Base-by-base conservation (phyloP, 2,888 invertebrate species). In the Camponotus fellah region DNA sequence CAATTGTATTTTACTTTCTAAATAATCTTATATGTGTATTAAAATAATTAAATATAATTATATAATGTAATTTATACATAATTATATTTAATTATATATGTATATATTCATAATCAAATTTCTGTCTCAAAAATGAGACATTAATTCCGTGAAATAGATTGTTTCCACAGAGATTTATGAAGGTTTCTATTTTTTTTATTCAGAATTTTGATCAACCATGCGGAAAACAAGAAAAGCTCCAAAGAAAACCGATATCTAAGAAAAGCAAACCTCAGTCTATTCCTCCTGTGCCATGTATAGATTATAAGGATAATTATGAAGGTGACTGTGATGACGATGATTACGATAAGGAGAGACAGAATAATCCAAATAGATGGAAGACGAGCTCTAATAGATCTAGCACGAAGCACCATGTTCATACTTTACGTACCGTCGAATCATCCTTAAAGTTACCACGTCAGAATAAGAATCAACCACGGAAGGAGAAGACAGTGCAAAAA, bases 271-370 rank as follows among this genome's bases (percentile, higher is more conserved):
- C 91, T 65, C 93, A 92, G 85, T 86, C 90, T 26, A 90, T 90
- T 72, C 86, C 90, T 62, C 86, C 91, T 65, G 91, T 91, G 87
- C 92, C 92, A 82, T 91, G 93, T 26, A 91, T 94, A 76, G 95
- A 95, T 91, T 95, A 94, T 89, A 94, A 94, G 86, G 95, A 95
- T 87, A 95, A 94, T 91, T 95, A 95, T 75, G 95, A 95, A 88
- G 95, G 95, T 12, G 95, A 95, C 84, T 95, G 95, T 76, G 95
- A 95, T 86, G 95, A 95, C 68, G 95, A 95, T 79, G 94, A 95
- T 49, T 94, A 93, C 69, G 93, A 93, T 60, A 94, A 94, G 62
- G 93, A 94, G 91, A 82, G 91, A 84, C 83, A 91, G 88, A 75
- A 81, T 53, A 94, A 94, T 91, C 92, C 92, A 9, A 94, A 94